These are phyloP conservation scores for Polydrusus pterygomalis DNA, from an alignment of 2,888 invertebrate species.

Conservation along the genomic window DNA sequence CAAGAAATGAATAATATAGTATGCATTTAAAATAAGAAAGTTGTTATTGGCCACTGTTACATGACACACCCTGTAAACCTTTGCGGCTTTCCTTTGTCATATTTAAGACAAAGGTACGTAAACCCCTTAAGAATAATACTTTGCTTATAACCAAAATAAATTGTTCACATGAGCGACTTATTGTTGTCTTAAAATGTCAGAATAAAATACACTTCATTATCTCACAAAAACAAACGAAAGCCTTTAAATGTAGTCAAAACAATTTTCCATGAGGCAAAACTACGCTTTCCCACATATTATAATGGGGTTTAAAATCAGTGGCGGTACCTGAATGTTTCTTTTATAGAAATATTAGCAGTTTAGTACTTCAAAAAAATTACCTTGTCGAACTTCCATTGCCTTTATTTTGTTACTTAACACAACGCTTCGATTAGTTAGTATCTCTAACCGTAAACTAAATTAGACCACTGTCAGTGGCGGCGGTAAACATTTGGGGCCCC, in stretches of 20 bases:
- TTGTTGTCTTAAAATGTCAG: slow-evolving; percentile 10
- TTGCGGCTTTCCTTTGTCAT: neutral
- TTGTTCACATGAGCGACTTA: slow-evolving; percentile 15
- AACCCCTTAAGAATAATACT: slow-evolving; percentile 2
- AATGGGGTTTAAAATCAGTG: slow-evolving; percentile 29
- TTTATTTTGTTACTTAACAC: too few relatives aligned
- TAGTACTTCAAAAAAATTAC: neutral
- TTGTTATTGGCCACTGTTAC: too few relatives aligned
- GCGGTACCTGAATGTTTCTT: neutral
- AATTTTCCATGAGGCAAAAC: slow-evolving; percentile 2
- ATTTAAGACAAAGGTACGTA: neutral
- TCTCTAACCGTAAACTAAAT: too few relatives aligned
- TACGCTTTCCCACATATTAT: slow-evolving; percentile 14
- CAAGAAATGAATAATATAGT: too few relatives aligned
- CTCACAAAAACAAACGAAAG: slow-evolving; percentile 17
- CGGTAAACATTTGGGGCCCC: too few relatives aligned
- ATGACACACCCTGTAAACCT: too few relatives aligned
- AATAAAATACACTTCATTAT: slow-evolving; percentile 28
- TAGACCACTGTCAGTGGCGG: too few relatives aligned
- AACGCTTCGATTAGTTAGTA: too few relatives aligned
- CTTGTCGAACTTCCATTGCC: too few relatives aligned
- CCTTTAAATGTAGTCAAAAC: slow-evolving; percentile 41
- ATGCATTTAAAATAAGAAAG: too few relatives aligned
- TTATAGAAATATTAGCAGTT: too few relatives aligned
- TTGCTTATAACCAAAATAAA: slow-evolving; percentile 4